Evolutionary conservation across 2,797 vertebrate species (phyloP).

Genomic region (Allobates femoralis): DNA sequence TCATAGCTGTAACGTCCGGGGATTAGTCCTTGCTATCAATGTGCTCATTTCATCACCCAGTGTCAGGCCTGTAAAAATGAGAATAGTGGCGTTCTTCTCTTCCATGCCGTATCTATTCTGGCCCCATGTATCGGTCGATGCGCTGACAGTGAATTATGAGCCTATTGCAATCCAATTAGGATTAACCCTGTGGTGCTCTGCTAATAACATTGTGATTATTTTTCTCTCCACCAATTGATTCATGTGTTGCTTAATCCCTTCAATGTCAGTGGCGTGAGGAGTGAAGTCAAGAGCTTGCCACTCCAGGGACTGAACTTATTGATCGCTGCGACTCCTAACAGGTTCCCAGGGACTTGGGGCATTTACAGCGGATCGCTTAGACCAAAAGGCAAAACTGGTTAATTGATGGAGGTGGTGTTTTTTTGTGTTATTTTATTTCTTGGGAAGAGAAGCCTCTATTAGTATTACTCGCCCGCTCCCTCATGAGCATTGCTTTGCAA

Average conservation of each 20-base stretch:
- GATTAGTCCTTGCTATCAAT: conserved; percentile 40
- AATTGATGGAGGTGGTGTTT: neutral
- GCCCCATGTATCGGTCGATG: conserved; percentile 19
- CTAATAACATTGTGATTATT: conserved; percentile 52
- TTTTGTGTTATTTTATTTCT: neutral
- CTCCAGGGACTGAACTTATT: conserved; percentile 39
- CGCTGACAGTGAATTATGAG: conserved; percentile 54
- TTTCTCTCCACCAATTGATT: conserved; percentile 35
- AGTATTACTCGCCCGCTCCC: neutral
- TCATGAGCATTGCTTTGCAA: neutral
- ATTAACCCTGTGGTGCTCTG: conserved; percentile 42
- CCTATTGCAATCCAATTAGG: conserved; percentile 55
- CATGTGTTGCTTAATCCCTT: conserved; percentile 42
- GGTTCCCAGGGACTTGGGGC: conserved; percentile 15
- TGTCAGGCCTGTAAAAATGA: conserved; percentile 32
- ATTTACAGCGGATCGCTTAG: neutral
- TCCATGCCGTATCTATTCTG: neutral
- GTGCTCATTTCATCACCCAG: conserved; percentile 30
- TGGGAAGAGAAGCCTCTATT: conserved; percentile 1
- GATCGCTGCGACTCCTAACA: conserved; percentile 15
- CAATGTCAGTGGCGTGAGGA: conserved; percentile 32
- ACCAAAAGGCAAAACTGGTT: conserved; percentile 20
- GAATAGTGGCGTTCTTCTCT: neutral
- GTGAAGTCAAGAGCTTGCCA: conserved; percentile 29
- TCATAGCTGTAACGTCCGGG: neutral